Base-by-base conservation (phyloP, 2,113 vertebrate species). In the Natator depressus region DNA sequence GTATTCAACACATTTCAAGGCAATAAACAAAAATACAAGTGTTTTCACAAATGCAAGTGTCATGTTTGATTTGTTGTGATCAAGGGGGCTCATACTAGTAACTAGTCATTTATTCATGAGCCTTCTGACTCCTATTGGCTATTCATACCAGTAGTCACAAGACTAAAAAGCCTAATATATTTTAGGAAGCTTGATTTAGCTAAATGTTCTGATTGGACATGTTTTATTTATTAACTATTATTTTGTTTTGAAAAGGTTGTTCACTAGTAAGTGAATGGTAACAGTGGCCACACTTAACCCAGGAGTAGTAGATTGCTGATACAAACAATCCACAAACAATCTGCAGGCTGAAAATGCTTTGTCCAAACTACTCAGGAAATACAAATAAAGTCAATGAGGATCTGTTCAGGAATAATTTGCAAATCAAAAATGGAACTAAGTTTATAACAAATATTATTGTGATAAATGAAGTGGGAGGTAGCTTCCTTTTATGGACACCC, bases 321-420 rank as follows among this genome's bases (percentile, higher is more conserved):
- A 31, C 42, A 88, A 93, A 69, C 0, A 51, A 42, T 91, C 90
- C 8, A 59, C 20, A 10, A 82, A 82, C 31, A 92, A 90, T 25
- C 38, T 42, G 47, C 54, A 89, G 22, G 11, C 80, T 91, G 50
- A 51, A 91, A 95, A 94, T 87, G 47, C 11, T 35, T 81, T 87
- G 59, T 91, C 27, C 46, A 19, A 65, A 81, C 38, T 84, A 47
- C 79, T 95, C 42, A 69, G 84, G 57, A 54, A 87, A 35, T 81
- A 1, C 25, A 31, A 0, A 1, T n/a, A 83, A 93, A 59, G 84
- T 50, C 50, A 51, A n/a, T 62, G 83, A 87, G 65, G 75, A 7
- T 89, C 89, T 65, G 46, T 42, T 94, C 69, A 54, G 47, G n/a
- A 95, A 76, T n/a, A 57, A 35, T 85, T 92, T 10, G 78, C 83